A percentile compares a stretch with the other conserved stretches of the same genome.
Conservation (phyloP, 2,113 vertebrate species). For the Petromus typicus region DNA sequence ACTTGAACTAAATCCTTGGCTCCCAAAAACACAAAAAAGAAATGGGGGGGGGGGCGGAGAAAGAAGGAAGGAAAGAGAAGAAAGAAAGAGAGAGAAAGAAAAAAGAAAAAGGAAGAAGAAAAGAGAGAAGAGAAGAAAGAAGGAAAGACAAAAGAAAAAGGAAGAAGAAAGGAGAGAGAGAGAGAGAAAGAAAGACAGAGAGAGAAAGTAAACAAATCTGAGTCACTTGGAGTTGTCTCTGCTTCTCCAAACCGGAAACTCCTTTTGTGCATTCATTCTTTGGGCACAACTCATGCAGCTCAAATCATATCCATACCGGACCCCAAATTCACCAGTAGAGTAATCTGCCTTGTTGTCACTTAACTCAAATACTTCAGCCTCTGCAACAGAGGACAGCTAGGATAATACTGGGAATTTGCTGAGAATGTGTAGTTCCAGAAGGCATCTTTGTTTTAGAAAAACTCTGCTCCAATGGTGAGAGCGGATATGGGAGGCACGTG, state of each 20-base stretch:
- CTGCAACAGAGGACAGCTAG: neutral
- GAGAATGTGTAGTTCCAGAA: neutral
- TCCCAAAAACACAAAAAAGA: too few relatives aligned
- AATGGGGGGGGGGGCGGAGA: too few relatives aligned
- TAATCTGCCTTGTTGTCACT: neutral
- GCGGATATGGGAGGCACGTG: neutral
- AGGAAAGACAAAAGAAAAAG: fast-evolving
- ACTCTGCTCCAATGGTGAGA: neutral
- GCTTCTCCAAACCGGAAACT: neutral
- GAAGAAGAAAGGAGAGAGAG: too few relatives aligned
- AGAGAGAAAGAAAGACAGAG: neutral
- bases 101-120: too few relatives aligned
- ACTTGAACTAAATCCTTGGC: too few relatives aligned
- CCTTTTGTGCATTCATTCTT: neutral
- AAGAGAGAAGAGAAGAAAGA: fast-evolving
- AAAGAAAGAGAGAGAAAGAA: too few relatives aligned
- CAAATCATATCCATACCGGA: neutral
- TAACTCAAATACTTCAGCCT: neutral
- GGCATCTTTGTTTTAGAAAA: neutral
- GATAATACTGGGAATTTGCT: neutral
- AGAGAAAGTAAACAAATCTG: neutral
- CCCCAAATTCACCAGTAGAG: neutral
- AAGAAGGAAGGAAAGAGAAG: neutral
- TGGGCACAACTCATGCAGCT: neutral
- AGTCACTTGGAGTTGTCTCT: neutral